Evolutionary conservation across 2,113 vertebrate species (phyloP).

Genomic region (Rhinogobius similis): DNA sequence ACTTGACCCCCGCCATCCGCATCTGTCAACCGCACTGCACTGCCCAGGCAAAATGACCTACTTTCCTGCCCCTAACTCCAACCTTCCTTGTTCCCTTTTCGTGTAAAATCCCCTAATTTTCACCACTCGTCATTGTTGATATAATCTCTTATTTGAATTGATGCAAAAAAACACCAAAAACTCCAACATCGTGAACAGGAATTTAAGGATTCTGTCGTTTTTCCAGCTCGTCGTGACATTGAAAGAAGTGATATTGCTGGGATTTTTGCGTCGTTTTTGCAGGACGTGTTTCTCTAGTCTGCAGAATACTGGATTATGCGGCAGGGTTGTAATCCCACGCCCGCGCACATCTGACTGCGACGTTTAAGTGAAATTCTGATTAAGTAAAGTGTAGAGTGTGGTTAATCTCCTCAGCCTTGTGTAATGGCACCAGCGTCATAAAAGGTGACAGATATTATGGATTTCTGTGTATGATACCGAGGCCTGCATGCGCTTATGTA

Average conservation of each 20-base stretch:
- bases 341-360: slow-evolving; percentile 44
- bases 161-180: slow-evolving; percentile 18
- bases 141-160: not conserved
- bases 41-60: slow-evolving; percentile 32
- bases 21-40: slow-evolving; percentile 48
- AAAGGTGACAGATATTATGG: slow-evolving; percentile 1
- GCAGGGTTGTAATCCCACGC: slow-evolving; percentile 59
- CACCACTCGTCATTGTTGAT: not conserved
- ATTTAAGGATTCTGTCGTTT: too few relatives aligned
- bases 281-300: not conserved
- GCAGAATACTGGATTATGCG: slow-evolving; percentile 46
- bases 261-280: not conserved
- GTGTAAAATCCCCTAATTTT: not conserved
- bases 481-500: not conserved
- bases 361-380: slow-evolving; percentile 61
- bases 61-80: not conserved
- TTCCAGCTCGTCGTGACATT: not conserved
- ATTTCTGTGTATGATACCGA: not conserved
- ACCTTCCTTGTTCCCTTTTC: slow-evolving; percentile 18
- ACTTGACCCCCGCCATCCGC: slow-evolving; percentile 41
- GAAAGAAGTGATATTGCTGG: not conserved
- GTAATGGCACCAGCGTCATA: not conserved
- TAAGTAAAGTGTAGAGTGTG: slow-evolving; percentile 49
- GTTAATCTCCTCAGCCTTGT: slow-evolving; percentile 61
- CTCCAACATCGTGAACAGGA: not conserved